phyloP scores from a whole-genome alignment of 1,140 invertebrate genomes.

The Brachionus angularis region DNA sequence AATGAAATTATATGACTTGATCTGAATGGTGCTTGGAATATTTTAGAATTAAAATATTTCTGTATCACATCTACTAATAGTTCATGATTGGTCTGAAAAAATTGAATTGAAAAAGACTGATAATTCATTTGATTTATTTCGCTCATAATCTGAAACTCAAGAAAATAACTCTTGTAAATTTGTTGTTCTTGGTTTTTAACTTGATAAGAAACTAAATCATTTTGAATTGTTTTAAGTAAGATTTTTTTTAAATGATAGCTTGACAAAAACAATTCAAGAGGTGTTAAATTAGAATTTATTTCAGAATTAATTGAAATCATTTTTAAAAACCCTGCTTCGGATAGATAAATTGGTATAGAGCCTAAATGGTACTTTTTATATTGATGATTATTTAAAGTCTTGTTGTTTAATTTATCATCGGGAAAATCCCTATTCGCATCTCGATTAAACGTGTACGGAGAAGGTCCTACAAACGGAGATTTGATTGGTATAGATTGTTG shows the following conservation, averaged over 20 bases:
- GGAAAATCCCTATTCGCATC: not conserved
- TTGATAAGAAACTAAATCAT: constrained; percentile 5
- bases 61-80: not conserved
- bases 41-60: constrained; percentile 19
- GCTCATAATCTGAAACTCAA: constrained; percentile 23
- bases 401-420: no score
- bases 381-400: constrained; percentile 21
- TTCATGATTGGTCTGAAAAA: constrained; percentile 15
- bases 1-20: not conserved
- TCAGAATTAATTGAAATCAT: constrained; percentile 16
- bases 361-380: constrained; percentile 32
- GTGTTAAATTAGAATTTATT: not conserved
- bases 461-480: constrained; percentile 23
- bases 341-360: constrained; percentile 29
- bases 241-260: constrained; percentile 26
- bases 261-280: constrained; percentile 9
- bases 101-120: constrained; percentile 9
- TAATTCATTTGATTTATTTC: constrained; percentile 8
- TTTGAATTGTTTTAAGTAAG: constrained; percentile 6
- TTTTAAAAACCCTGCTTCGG: constrained; percentile 26
- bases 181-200: constrained; percentile 31
- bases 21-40: not conserved
- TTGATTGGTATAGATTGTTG: not conserved
- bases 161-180: constrained; percentile 14
- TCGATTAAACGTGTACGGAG: not conserved